Evolutionary conservation across 2,797 vertebrate species (phyloP).

Genomic region (Thunnus albacares): DNA sequence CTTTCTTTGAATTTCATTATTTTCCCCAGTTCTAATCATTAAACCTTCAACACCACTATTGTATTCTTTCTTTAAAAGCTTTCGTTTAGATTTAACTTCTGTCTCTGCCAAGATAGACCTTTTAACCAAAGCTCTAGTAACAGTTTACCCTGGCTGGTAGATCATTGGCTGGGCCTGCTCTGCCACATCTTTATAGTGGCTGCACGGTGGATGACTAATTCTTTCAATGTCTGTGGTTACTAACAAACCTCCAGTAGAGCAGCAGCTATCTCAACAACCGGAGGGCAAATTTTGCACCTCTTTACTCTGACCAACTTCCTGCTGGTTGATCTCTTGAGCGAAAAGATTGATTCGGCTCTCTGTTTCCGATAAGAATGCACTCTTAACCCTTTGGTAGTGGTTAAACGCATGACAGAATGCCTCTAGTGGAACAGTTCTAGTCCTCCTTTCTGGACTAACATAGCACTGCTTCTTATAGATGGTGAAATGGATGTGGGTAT

Average conservation of each 20-base stretch:
- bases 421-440: slow-evolving; percentile 44
- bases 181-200: slow-evolving; percentile 63
- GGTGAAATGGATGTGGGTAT: slow-evolving; percentile 73
- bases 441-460: slow-evolving; percentile 71
- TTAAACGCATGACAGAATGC: slow-evolving; percentile 63
- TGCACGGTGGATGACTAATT: slow-evolving; percentile 81
- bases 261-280: slow-evolving; percentile 38
- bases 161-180: slow-evolving; percentile 80
- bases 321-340: slow-evolving; percentile 57
- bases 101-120: slow-evolving; percentile 78
- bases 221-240: slow-evolving; percentile 93
- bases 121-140: slow-evolving; percentile 81
- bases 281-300: slow-evolving; percentile 46
- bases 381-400: slow-evolving; percentile 54
- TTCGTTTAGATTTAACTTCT: slow-evolving; percentile 74
- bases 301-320: slow-evolving; percentile 50
- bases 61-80: slow-evolving; percentile 57
- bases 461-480: slow-evolving; percentile 62
- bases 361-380: slow-evolving; percentile 44
- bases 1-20: slow-evolving; percentile 49
- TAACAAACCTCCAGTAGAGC: slow-evolving; percentile 80
- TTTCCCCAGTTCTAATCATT: slow-evolving; percentile 48
- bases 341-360: slow-evolving; percentile 58
- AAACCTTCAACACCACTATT: slow-evolving; percentile 29
- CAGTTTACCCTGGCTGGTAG: slow-evolving; percentile 72